Evolutionary conservation across 2,888 invertebrate genomes (phyloP).

Genomic region (Cheilosia urbana): DNA sequence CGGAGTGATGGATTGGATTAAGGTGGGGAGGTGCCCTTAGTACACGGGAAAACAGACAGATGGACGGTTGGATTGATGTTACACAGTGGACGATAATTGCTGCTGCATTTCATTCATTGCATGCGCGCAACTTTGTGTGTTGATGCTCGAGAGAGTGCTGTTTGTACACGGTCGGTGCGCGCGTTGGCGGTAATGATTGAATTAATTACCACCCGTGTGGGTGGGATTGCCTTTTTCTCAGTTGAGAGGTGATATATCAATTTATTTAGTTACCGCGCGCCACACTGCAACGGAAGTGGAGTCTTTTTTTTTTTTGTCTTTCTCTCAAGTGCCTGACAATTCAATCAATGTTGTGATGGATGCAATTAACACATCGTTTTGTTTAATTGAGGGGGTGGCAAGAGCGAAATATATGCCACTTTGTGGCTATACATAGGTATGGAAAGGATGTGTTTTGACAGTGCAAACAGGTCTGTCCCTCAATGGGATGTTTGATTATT

Average conservation of each 20-base stretch:
- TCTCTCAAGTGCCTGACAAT: constrained; percentile 37
- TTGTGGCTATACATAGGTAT: constrained; percentile 23
- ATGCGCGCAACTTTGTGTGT: constrained; percentile 55
- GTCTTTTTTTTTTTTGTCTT: constrained; percentile 3
- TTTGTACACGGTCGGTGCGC: constrained; percentile 58
- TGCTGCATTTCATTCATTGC: constrained; percentile 67
- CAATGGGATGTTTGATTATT: too few relatives aligned
- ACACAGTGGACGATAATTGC: constrained; percentile 70
- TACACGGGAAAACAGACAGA: constrained; percentile 32
- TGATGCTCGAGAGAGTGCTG: constrained; percentile 49
- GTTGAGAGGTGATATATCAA: constrained; percentile 73
- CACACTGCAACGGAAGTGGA: constrained; percentile 59
- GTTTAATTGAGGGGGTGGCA: constrained; percentile 26
- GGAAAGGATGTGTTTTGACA: constrained; percentile 33
- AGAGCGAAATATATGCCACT: constrained; percentile 2
- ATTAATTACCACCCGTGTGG: constrained; percentile 70
- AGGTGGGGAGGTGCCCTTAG: constrained; percentile 55
- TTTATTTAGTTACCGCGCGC: constrained; percentile 49
- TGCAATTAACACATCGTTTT: constrained; percentile 70
- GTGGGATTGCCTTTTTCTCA: constrained; percentile 52
- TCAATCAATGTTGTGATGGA: constrained; percentile 64
- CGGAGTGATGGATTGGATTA: constrained; percentile 65
- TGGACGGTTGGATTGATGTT: constrained; percentile 70
- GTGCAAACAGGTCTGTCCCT: not conserved
- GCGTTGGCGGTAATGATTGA: constrained; percentile 74